phyloP scores from a whole-genome alignment of 2,888 invertebrate genomes.

The Erpobdella octoculata region DNA sequence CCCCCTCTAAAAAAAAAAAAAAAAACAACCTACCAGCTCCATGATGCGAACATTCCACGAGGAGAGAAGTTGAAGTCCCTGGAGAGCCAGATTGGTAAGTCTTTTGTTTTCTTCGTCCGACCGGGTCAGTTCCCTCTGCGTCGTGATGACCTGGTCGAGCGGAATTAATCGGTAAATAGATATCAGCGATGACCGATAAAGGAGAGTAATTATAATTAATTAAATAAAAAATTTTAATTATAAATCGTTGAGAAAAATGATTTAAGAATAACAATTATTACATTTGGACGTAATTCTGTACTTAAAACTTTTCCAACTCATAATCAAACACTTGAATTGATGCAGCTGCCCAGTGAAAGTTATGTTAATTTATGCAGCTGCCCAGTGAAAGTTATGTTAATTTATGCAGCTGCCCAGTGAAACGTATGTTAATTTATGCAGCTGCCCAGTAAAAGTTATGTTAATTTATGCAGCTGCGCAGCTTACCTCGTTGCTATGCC shows the following conservation, averaged over 20 bases:
- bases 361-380: not conserved
- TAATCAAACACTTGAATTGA: no score
- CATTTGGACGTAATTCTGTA: no score
- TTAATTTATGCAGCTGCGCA: not conserved
- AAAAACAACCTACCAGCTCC: conserved; percentile 60
- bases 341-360: no score
- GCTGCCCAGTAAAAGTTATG: not conserved
- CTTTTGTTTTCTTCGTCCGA: conserved; percentile 84
- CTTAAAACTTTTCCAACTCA: no score
- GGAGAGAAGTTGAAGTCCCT: conserved; percentile 83
- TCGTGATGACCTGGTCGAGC: conserved; percentile 68
- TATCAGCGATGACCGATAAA: not conserved
- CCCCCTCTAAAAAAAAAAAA: not conserved
- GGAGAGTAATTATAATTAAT: not conserved
- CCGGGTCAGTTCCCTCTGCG: conserved; percentile 78
- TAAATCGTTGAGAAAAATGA: no score
- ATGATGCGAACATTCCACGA: conserved; percentile 95
- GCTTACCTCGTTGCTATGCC: conserved; percentile 67
- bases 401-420: no score
- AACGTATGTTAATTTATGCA: not conserved
- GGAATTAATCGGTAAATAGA: not conserved
- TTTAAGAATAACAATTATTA: no score
- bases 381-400: not conserved
- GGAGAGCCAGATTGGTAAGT: conserved; percentile 74
- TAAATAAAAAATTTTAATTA: no score